Evolutionary conservation across 2,888 invertebrate species (phyloP), one percentile per base, ranked within the genome.

Genomic region (Anthrax anthrax): DNA sequence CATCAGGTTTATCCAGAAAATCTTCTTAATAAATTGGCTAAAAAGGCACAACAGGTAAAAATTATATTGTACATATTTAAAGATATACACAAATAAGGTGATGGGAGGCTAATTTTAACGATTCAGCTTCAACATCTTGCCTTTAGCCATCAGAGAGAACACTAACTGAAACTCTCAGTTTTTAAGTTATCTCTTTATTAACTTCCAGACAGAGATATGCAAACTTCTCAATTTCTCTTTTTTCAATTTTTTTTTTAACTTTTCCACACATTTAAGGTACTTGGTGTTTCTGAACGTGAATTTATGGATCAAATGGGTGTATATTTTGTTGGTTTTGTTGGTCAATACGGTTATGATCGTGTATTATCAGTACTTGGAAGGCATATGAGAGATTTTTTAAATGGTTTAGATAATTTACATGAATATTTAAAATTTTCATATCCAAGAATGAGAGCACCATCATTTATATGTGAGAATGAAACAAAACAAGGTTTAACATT

Each of bases 341-440:
- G 89, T 19, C 91, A 92, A 58, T 95, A 94, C 61, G 95, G 94
- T 14, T 95, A 96, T 69, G 94, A 95, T 70, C 73, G 88, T 44
- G 89, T 92, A 1, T 68, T 92, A 8, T 87, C 88, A 2, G 90
- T 92, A 0, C 73, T 92, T 17, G 95, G 95, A 1, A 75, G 95
- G 6, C 90, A 95, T 64, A 87, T 96, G 81, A 73, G 95, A 45
- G 95, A 96, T 68, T 96, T 96, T 61, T 77, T 96, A 3, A 96
- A 95, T 62, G 94, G 90, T 0, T 71, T 97, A 56, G 96, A 97
- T 70, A 96, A 96, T 70, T 73, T 97, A 19, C 97, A 97, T 65
- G 96, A 96, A 65, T 97, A 97, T 65, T 74, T 97, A 41, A 88
- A 95, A 66, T 94, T 94, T 70, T 92, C 91, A 45, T 95, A 95